Evolutionary conservation across 2,888 invertebrate genomes (phyloP).

Genomic region (Vanessa cardui): DNA sequence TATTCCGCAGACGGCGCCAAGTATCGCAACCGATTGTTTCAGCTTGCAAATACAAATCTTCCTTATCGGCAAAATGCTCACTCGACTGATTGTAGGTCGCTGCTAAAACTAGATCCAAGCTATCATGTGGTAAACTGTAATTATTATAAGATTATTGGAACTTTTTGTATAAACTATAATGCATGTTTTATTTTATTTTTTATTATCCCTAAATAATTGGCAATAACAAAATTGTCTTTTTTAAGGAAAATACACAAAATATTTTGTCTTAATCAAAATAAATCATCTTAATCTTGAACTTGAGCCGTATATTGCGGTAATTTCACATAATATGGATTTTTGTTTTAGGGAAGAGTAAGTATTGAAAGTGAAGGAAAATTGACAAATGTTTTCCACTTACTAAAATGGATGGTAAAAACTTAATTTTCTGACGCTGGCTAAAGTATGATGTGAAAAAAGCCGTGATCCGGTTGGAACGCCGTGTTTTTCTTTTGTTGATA

Average conservation of each 20-base stretch:
- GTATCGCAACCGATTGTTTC: constrained; percentile 86
- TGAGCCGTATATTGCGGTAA: no score
- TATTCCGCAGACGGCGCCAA: constrained; percentile 87
- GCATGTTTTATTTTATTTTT: no score
- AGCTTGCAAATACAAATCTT: constrained; percentile 85
- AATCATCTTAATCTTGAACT: no score
- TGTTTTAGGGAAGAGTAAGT: no score
- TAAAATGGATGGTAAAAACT: constrained; percentile 71
- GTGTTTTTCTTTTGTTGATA: constrained; percentile 69
- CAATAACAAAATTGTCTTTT: no score
- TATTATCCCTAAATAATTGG: no score
- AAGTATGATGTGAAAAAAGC: constrained; percentile 84
- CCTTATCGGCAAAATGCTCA: constrained; percentile 85
- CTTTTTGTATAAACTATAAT: no score
- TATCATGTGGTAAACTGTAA: constrained; percentile 84
- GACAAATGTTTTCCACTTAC: constrained; percentile 54
- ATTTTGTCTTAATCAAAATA: no score
- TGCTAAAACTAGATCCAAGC: constrained; percentile 86
- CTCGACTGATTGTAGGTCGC: constrained; percentile 86
- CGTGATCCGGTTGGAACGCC: constrained; percentile 72
- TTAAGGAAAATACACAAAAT: no score
- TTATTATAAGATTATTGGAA: neutral
- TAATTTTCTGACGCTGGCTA: constrained; percentile 80
- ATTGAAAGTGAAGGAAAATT: no score
- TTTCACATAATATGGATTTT: no score